A percentile compares a stretch with the other conserved stretches of the same genome.
phyloP scores from a whole-genome alignment of 2,888 invertebrate genomes.

The Anthrax anthrax region DNA sequence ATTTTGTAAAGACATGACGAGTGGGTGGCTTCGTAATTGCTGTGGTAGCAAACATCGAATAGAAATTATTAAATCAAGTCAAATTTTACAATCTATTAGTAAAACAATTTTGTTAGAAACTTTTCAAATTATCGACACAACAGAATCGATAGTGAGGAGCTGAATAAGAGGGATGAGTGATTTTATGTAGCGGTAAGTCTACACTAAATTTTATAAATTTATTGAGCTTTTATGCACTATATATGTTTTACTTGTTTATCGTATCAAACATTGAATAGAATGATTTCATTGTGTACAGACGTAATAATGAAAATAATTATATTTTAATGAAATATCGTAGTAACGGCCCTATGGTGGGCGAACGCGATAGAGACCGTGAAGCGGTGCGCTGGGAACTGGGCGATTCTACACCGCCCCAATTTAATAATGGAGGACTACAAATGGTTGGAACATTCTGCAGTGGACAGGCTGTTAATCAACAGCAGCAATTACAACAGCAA shows the following conservation, averaged over 20 bases:
- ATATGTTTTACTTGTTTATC: too few species aligned
- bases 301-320: too few species aligned
- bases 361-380: slow-evolving; percentile 38
- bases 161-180: slow-evolving; percentile 32
- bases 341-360: slow-evolving; percentile 37
- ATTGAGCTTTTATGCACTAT: too few species aligned
- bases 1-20: slow-evolving; percentile 15
- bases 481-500: slow-evolving; percentile 22
- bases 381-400: slow-evolving; percentile 39
- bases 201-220: neutral
- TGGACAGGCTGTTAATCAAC: slow-evolving; percentile 34
- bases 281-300: too few species aligned
- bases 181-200: slow-evolving; percentile 36
- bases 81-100: neutral
- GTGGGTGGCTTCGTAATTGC: slow-evolving; percentile 17
- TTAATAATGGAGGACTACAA: slow-evolving; percentile 36
- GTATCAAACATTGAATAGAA: too few species aligned
- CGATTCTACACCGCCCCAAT: slow-evolving; percentile 38
- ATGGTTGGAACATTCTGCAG: slow-evolving; percentile 35
- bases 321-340: slow-evolving; percentile 3
- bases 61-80: slow-evolving; percentile 15
- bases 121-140: slow-evolving; percentile 13
- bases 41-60: slow-evolving; percentile 19
- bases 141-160: slow-evolving; percentile 16
- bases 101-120: neutral